phyloP scores from a whole-genome alignment of 1,140 invertebrate genomes.

The Nomia melanderi region DNA sequence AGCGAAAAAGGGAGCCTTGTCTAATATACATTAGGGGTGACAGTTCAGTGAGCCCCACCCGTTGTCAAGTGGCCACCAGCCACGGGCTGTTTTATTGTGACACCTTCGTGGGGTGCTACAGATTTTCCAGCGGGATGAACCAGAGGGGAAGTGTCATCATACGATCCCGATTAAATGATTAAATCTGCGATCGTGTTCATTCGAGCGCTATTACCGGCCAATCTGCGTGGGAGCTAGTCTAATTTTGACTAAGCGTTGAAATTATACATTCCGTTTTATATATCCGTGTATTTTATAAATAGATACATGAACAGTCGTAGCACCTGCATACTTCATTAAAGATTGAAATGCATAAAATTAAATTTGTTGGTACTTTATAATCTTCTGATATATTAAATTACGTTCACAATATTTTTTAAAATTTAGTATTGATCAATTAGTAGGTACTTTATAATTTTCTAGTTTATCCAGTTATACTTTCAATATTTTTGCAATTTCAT shows the following conservation, averaged over 20 bases:
- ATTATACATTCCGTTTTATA: too few species aligned
- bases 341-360: too few species aligned
- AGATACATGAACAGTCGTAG: too few species aligned
- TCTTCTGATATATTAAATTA: too few species aligned
- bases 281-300: too few species aligned
- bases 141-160: slow-evolving; percentile 57
- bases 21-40: slow-evolving; percentile 68
- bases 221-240: slow-evolving; percentile 74
- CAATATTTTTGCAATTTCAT: too few species aligned
- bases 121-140: slow-evolving; percentile 60
- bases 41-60: slow-evolving; percentile 39
- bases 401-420: too few species aligned
- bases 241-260: slow-evolving; percentile 17
- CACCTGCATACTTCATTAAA: too few species aligned
- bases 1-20: slow-evolving; percentile 52
- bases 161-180: slow-evolving; percentile 61
- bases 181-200: slow-evolving; percentile 63
- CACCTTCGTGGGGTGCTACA: slow-evolving; percentile 63
- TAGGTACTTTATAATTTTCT: too few species aligned
- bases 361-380: too few species aligned
- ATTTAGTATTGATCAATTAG: too few species aligned
- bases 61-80: slow-evolving; percentile 73
- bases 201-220: slow-evolving; percentile 70
- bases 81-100: slow-evolving; percentile 73
- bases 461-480: too few species aligned